Base-by-base conservation (phyloP, 2,797 vertebrate species). In the Nannoperca australis region DNA sequence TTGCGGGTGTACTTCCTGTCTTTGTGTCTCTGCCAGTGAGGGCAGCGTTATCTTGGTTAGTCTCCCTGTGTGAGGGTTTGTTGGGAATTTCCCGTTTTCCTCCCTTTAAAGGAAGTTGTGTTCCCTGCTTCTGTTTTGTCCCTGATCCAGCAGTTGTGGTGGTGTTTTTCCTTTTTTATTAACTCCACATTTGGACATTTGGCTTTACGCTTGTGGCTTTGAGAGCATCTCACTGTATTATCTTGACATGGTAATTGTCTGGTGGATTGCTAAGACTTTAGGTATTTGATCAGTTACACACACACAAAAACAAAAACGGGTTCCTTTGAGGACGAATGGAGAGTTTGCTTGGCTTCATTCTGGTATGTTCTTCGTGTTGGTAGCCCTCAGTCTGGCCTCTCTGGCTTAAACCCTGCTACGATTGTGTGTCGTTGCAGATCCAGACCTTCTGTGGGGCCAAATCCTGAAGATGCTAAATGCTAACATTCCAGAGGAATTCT, bases 341-440 rank as follows among this genome's bases (percentile, higher is more conserved):
- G 14, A 22, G 38, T 30, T 24, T 55, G 55, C 4, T 50, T 18
- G 17, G 14, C 45, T 60, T 30, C 24, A 18, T 11, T 24, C 22
- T 24, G 38, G 53, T 30, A 1, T 27, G 7, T 30, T 68, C 62
- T 61, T 68, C 30, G 36, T 22, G 12, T 3, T 74, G 62, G 72
- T 49, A 6, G 53, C 63, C 75, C 76, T 54, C 24, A 71, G 82
- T 85, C 79, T 88, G 84, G 86, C 61, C 64, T 47, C 55, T 81
- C 68, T 50, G 70, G 84, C 83, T 94, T 92, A 95, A 94, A 82
- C 70, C 67, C 92, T 94, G 91, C 93, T 95, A 58, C 94, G 89
- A 89, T 94, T 95, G 88, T 93, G 92, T 95, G 94, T 95, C 85
- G 91, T 95, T 96, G 94, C 95, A 96, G 95, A 94, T 95, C 84